A percentile compares a stretch with the other conserved stretches of the same genome.
phyloP scores from a whole-genome alignment of 2,888 invertebrate genomes.

The Marronus borbonicus region DNA sequence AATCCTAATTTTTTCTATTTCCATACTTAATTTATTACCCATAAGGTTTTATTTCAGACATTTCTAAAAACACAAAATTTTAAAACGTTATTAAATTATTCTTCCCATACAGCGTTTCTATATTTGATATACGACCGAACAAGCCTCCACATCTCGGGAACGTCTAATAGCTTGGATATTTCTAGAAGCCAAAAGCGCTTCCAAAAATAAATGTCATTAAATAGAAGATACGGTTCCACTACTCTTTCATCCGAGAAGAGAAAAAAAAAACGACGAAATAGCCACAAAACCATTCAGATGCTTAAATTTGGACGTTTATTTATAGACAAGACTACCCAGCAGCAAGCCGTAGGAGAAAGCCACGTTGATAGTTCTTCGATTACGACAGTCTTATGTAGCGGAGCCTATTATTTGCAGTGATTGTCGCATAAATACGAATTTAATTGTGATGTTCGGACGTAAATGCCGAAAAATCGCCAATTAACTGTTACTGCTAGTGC shows the following conservation, averaged over 20 bases:
- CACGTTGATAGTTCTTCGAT: conserved; percentile 26
- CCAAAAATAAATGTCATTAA: conserved; percentile 24
- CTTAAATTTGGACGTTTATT: conserved; percentile 30
- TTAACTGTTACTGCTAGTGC: too few relatives aligned
- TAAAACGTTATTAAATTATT: too few relatives aligned
- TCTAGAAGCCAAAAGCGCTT: conserved; percentile 21
- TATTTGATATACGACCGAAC: too few relatives aligned
- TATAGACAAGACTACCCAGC: conserved; percentile 17
- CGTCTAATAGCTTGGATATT: not conserved
- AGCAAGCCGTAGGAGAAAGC: not conserved
- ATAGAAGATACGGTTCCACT: conserved; percentile 12
- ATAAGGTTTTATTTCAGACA: too few relatives aligned
- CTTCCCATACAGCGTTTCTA: too few relatives aligned
- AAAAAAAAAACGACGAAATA: conserved; percentile 9
- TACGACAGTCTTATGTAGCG: conserved; percentile 9
- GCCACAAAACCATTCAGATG: conserved; percentile 25
- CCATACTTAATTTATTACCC: too few relatives aligned
- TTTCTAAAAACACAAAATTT: too few relatives aligned
- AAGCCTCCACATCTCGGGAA: not conserved
- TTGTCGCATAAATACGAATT: conserved; percentile 27
- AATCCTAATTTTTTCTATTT: too few relatives aligned
- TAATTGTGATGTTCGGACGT: conserved; percentile 20
- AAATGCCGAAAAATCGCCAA: conserved; percentile 1
- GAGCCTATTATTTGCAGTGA: conserved; percentile 18
- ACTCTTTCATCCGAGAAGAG: conserved; percentile 2